Base-by-base conservation (phyloP, 2,888 invertebrate species). In the Torymus aiolomorphi region DNA sequence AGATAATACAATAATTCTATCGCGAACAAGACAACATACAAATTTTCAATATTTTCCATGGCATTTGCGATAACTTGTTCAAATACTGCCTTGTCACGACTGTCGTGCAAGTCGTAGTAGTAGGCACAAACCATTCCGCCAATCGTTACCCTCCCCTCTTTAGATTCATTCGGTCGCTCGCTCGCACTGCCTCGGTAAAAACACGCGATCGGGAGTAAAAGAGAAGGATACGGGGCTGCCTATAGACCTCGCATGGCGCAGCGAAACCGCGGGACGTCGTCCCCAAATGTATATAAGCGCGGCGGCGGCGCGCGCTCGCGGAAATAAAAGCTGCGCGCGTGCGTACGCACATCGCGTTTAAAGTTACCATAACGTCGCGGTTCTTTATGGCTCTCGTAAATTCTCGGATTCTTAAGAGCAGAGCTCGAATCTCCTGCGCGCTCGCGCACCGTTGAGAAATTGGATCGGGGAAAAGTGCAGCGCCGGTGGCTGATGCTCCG, bases 311-410 rank as follows among this genome's bases (percentile, higher is more conserved):
- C 8, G 57, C 77, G 51, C 73, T 31, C 67, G 59, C 56, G 72
- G 78, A 78, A 78, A 81, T 81, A 81, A 81, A 81, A 81, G 72
- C 52, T 16, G 69, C 52, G 61, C 42, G 42, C 42, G 42, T 42
- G 69, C 66, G 73, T 65, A 76, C 73, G 67, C 78, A 65, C 78
- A 56, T 69, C 73, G 81, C 70, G 72, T 74, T 81, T 75, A 78
- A 78, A 78, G 56, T 78, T 71, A 81, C 80, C 78, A 72, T 78
- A 76, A 80, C 73, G 80, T 65, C 73, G 80, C 69, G 76, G 78
- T 79, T 76, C 81, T 81, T 81, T 79, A 81, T 73, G 78, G 49
- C 69, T 51, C 65, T 78, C 81, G 81, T 81, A 81, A 81, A 81
- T 81, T 76, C 81, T 76, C 66, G 73, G 76, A 79, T 79, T 78